These are phyloP conservation scores for Phrynocephalus guinanensis DNA, from an alignment of 2,797 vertebrate species.

Conservation along the genomic window DNA sequence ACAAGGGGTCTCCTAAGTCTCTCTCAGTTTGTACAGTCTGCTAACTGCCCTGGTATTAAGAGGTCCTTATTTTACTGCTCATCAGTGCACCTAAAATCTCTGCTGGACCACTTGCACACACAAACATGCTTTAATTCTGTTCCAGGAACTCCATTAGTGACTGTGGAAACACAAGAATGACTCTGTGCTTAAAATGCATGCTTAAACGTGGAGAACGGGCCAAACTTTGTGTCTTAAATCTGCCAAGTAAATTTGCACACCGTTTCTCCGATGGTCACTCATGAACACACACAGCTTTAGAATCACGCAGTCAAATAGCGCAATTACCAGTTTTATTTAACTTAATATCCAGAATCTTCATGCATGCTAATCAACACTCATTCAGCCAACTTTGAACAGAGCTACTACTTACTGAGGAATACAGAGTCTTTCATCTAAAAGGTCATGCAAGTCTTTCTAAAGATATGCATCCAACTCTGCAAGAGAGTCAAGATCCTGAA, in stretches of 20 bases:
- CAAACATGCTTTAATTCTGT: constrained; percentile 36
- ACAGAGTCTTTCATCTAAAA: constrained; percentile 24
- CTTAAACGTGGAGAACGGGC: constrained; percentile 30
- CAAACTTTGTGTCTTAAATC: constrained; percentile 42
- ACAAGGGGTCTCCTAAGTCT: not conserved
- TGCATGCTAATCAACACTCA: constrained; percentile 25
- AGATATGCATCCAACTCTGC: not conserved
- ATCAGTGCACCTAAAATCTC: constrained; percentile 34
- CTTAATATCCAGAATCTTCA: constrained; percentile 41
- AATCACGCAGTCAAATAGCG: constrained; percentile 41
- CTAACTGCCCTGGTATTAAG: constrained; percentile 1
- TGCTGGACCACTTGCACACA: not conserved
- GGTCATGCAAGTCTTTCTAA: constrained; percentile 20
- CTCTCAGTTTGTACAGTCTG: not conserved
- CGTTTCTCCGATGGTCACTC: constrained; percentile 14
- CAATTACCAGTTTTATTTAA: constrained; percentile 42
- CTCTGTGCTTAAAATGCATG: constrained; percentile 29
- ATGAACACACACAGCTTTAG: constrained; percentile 43
- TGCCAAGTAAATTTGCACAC: constrained; percentile 43
- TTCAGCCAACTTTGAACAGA: constrained; percentile 28
- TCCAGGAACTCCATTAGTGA: constrained; percentile 50
- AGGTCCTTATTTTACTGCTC: constrained; percentile 1
- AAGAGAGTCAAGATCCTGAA: constrained; percentile 1
- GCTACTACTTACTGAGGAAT: constrained; percentile 8
- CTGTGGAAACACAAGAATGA: constrained; percentile 17